Percentiles rank a stretch among this genome's conserved stretches.
Evolutionary conservation across 2,888 invertebrate species (phyloP).

Genomic region (Itoplectis maculator): DNA sequence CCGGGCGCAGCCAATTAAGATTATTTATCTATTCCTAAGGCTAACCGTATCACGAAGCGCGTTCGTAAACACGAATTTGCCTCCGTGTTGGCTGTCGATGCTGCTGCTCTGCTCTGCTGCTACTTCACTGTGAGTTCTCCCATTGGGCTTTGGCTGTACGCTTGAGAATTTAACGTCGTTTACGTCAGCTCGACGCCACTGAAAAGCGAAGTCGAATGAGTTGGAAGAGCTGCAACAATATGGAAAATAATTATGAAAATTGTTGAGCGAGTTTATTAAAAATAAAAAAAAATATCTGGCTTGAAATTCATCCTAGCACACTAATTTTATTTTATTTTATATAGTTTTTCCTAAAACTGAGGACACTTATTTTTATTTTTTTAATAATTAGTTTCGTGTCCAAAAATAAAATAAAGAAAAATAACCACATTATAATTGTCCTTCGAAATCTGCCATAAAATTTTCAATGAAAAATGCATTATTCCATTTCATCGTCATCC

Average conservation of each 20-base stretch:
- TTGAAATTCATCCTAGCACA: too few species aligned
- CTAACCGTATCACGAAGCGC: slow-evolving; percentile 60
- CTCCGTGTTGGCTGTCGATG: slow-evolving; percentile 15
- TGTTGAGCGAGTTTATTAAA: not conserved
- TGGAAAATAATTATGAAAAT: not conserved
- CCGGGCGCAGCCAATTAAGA: slow-evolving; percentile 76
- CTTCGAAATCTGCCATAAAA: not conserved
- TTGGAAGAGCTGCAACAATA: not conserved
- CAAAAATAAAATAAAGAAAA: not conserved
- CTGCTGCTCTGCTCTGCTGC: not conserved
- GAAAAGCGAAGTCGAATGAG: not conserved
- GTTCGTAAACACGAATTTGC: slow-evolving; percentile 56
- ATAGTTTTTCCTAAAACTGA: not conserved
- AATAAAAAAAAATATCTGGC: not conserved
- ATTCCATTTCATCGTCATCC: not conserved
- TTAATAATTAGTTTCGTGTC: not conserved
- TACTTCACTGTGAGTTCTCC: slow-evolving; percentile 24
- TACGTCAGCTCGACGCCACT: slow-evolving; percentile 1
- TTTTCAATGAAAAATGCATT: not conserved
- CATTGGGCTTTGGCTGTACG: slow-evolving; percentile 16
- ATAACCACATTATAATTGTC: not conserved
- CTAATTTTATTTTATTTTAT: not conserved
- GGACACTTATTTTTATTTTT: not conserved
- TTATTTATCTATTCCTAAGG: slow-evolving; percentile 77
- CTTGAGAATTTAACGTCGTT: slow-evolving; percentile 24